Evolutionary conservation across 2,113 vertebrate genomes (phyloP).

Genomic region (Xenotilapia longispinis): DNA sequence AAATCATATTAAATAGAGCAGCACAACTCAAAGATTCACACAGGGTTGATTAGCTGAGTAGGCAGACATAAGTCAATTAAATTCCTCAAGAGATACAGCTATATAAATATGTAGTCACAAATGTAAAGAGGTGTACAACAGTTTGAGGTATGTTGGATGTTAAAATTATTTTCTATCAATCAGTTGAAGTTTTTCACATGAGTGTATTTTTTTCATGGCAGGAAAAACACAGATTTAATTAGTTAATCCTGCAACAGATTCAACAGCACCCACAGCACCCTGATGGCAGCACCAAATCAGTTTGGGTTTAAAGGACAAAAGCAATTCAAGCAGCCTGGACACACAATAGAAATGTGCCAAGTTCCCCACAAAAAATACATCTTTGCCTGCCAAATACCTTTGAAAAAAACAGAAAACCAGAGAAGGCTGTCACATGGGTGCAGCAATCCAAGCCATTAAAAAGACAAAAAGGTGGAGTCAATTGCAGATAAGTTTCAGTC

Average conservation of each 20-base stretch:
- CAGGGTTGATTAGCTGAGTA: not conserved
- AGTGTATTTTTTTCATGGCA: not conserved
- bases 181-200: not conserved
- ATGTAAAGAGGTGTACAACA: not conserved
- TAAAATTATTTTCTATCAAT: not conserved
- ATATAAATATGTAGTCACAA: not conserved
- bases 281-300: not conserved
- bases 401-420: accelerated
- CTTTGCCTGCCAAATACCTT: not conserved
- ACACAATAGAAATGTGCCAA: not conserved
- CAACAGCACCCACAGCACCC: not conserved
- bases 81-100: not conserved
- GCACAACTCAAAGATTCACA: not conserved
- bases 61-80: not conserved
- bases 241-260: not conserved
- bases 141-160: not conserved
- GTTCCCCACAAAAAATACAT: not conserved
- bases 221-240: not conserved
- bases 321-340: not conserved
- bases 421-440: not conserved
- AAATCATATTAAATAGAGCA: not conserved
- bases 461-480: not conserved
- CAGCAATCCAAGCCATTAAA: not conserved
- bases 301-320: not conserved
- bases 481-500: not conserved